Evolutionary conservation across 1,140 invertebrate genomes (phyloP).

Genomic region (Macrocentrus cingulum): DNA sequence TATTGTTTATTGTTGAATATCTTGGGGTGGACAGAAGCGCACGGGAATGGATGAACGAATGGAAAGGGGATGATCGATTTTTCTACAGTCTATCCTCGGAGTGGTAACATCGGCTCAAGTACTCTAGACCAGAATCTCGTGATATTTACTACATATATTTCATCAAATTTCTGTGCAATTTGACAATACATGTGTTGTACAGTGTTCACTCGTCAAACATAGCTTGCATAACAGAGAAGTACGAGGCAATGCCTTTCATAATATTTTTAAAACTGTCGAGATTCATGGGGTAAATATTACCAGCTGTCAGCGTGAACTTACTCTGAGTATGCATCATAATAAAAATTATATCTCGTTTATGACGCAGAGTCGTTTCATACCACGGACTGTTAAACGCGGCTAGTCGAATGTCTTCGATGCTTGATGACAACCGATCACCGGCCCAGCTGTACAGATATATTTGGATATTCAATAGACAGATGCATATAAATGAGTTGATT

Average conservation of each 20-base stretch:
- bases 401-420: slow-evolving; percentile 5
- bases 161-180: too few species aligned
- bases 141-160: too few species aligned
- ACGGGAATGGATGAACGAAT: too few species aligned
- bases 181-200: too few species aligned
- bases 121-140: too few species aligned
- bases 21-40: too few species aligned
- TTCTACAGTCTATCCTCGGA: too few species aligned
- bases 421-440: slow-evolving; percentile 5
- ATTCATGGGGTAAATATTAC: slow-evolving; percentile 22
- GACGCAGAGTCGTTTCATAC: slow-evolving; percentile 14
- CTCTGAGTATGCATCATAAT: slow-evolving; percentile 7
- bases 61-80: too few species aligned
- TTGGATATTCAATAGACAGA: slow-evolving; percentile 10
- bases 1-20: too few species aligned
- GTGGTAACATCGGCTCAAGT: too few species aligned
- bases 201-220: slow-evolving; percentile 10
- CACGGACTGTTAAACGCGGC: slow-evolving; percentile 7
- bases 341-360: slow-evolving; percentile 16
- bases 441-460: slow-evolving; percentile 26
- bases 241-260: slow-evolving; percentile 22
- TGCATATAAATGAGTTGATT: not conserved
- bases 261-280: slow-evolving; percentile 27
- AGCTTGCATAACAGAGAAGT: slow-evolving; percentile 23
- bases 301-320: slow-evolving; percentile 21